Conservation (phyloP, 1,140 invertebrate species). For the Triops longicaudatus region DNA sequence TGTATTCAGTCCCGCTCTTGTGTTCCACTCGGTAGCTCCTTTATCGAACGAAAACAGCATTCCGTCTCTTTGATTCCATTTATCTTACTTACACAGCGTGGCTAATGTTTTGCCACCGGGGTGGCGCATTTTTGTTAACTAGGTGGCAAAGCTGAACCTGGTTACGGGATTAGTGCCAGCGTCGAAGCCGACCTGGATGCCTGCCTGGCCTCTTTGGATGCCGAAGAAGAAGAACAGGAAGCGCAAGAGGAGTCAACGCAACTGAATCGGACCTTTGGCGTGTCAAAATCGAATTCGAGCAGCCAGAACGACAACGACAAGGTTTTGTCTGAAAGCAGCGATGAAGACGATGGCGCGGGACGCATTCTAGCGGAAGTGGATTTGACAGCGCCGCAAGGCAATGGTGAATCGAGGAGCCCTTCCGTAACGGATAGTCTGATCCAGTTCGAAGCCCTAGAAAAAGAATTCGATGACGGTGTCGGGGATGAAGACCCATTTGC, state of each 20-base stretch:
- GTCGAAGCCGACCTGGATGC: background rate
- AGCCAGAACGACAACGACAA: background rate
- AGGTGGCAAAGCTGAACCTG: background rate
- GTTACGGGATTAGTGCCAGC: background rate
- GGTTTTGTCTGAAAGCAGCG: background rate
- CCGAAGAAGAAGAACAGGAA: background rate
- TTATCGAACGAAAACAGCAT: background rate
- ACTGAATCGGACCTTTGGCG: background rate
- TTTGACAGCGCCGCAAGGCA: background rate
- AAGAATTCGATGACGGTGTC: slow-evolving; percentile 13
- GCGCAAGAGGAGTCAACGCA: background rate
- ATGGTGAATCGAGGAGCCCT: slow-evolving; percentile 20
- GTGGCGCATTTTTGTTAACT: background rate
- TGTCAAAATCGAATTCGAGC: background rate
- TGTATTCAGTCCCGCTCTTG: background rate
- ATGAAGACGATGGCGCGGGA: background rate
- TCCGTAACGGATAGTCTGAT: slow-evolving; percentile 27
- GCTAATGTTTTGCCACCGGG: background rate
- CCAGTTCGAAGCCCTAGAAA: slow-evolving; percentile 27
- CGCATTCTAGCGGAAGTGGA: background rate
- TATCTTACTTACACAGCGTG: background rate
- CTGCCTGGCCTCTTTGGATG: background rate
- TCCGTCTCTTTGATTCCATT: background rate
- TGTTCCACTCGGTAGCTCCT: background rate
- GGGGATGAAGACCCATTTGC: slow-evolving; percentile 16